Conservation (phyloP, 2,797 vertebrate genomes). For the Notolepis coatsorum region DNA sequence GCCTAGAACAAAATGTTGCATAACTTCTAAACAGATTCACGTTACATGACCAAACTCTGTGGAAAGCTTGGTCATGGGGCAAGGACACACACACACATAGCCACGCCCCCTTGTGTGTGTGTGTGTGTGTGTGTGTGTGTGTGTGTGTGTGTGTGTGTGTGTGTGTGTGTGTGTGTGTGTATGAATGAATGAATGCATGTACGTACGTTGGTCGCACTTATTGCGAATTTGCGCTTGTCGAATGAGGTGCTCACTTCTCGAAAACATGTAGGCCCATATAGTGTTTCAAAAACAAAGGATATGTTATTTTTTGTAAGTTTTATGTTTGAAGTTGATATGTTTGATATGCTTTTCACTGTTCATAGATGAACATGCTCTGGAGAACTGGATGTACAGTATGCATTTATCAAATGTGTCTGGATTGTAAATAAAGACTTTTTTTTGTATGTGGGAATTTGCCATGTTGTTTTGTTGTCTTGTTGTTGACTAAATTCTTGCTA, state of each 20-base stretch:
- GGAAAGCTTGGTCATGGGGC: too few species aligned
- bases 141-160: too few species aligned
- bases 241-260: slow-evolving; percentile 12
- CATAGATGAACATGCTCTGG: neutral
- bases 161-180: too few species aligned
- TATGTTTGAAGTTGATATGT: slow-evolving; percentile 35
- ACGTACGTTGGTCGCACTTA: too few species aligned
- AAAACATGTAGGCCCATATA: slow-evolving; percentile 17
- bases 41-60: too few species aligned
- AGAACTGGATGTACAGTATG: slow-evolving; percentile 17
- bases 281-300: slow-evolving; percentile 37
- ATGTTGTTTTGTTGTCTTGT: slow-evolving; percentile 9
- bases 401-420: neutral
- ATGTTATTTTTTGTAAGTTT: slow-evolving; percentile 11
- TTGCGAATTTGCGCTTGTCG: neutral
- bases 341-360: slow-evolving; percentile 41
- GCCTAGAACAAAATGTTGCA: too few species aligned
- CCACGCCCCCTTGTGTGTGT: too few species aligned
- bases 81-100: too few species aligned
- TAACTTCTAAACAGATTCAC: too few species aligned
- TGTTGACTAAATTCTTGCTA: too few species aligned
- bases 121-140: too few species aligned
- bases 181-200: too few species aligned
- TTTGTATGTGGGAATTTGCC: slow-evolving; percentile 16
- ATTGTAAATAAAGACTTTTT: slow-evolving; percentile 67